Evolutionary conservation across 2,888 invertebrate species (phyloP).

Genomic region (Mythimna vitellina): DNA sequence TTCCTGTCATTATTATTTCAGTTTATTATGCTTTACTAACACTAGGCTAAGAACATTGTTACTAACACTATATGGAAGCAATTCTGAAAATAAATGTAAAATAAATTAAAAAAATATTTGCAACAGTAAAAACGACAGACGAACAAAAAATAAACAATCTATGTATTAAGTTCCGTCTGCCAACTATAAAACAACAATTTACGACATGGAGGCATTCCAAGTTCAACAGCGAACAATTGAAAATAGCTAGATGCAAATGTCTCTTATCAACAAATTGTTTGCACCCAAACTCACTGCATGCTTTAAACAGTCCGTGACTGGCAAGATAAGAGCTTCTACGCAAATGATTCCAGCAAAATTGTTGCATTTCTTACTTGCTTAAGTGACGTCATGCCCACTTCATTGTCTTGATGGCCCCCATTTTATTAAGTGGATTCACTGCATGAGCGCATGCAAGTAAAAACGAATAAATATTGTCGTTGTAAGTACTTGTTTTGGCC

Average conservation of each 20-base stretch:
- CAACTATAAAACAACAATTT: conserved; percentile 35
- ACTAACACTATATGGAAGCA: too few relatives aligned
- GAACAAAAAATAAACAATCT: background rate
- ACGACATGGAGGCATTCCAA: conserved; percentile 26
- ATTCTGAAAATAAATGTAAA: too few relatives aligned
- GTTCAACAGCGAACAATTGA: conserved; percentile 26
- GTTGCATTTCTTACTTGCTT: conserved; percentile 14
- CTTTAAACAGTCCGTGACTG: conserved; percentile 47
- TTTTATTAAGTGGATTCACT: conserved; percentile 35
- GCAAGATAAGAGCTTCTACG: conserved; percentile 29
- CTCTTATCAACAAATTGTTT: conserved; percentile 48
- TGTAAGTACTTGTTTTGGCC: conserved; percentile 9
- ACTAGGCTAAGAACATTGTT: too few relatives aligned
- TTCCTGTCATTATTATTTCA: too few relatives aligned
- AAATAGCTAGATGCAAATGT: conserved; percentile 27
- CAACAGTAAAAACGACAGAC: too few relatives aligned
- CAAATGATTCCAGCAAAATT: conserved; percentile 25
- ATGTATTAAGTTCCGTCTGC: background rate
- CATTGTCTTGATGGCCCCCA: conserved; percentile 25
- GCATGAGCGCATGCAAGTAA: conserved; percentile 1
- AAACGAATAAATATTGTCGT: conserved; percentile 15
- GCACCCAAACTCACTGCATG: conserved; percentile 43
- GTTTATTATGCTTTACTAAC: too few relatives aligned
- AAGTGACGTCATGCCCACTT: conserved; percentile 34
- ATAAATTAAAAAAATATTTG: too few relatives aligned